Evolutionary conservation across 2,888 invertebrate genomes (phyloP).

Genomic region (Brenthis ino): DNA sequence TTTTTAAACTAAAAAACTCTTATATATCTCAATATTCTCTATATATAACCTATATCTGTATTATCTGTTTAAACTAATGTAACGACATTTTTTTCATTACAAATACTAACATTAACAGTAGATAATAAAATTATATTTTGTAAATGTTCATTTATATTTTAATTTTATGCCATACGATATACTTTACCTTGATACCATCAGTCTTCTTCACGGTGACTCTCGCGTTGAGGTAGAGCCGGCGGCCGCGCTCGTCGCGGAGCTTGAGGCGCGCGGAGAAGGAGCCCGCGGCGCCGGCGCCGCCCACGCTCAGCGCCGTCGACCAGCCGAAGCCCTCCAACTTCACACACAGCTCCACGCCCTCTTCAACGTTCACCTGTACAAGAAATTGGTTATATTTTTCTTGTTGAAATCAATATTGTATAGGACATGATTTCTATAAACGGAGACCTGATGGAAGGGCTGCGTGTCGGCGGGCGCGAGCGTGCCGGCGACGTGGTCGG

Average conservation of each 20-base stretch:
- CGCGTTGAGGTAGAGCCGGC: constrained; percentile 89
- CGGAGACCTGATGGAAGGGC: constrained; percentile 58
- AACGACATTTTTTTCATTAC: no score
- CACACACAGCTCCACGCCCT: constrained; percentile 87
- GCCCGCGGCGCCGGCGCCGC: constrained; percentile 51
- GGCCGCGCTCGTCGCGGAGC: constrained; percentile 87
- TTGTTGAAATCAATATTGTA: no score
- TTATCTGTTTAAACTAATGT: no score
- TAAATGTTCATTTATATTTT: no score
- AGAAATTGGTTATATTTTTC: no score
- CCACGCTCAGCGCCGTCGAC: constrained; percentile 84
- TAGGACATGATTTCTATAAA: no score
- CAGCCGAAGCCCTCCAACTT: constrained; percentile 92
- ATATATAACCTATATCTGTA: no score
- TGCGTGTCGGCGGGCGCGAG: constrained; percentile 64
- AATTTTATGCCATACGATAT: not conserved
- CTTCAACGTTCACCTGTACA: constrained; percentile 84
- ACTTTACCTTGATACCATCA: constrained; percentile 76
- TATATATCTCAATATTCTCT: no score
- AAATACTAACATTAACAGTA: no score
- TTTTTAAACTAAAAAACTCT: no score
- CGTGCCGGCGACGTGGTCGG: constrained; percentile 50
- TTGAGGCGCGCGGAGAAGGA: constrained; percentile 87
- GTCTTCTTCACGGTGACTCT: constrained; percentile 72
- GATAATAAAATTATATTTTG: no score